A percentile compares a stretch with the other conserved stretches of the same genome.
Evolutionary conservation across 2,797 vertebrate genomes (phyloP).

Genomic region (Notolepis coatsorum): DNA sequence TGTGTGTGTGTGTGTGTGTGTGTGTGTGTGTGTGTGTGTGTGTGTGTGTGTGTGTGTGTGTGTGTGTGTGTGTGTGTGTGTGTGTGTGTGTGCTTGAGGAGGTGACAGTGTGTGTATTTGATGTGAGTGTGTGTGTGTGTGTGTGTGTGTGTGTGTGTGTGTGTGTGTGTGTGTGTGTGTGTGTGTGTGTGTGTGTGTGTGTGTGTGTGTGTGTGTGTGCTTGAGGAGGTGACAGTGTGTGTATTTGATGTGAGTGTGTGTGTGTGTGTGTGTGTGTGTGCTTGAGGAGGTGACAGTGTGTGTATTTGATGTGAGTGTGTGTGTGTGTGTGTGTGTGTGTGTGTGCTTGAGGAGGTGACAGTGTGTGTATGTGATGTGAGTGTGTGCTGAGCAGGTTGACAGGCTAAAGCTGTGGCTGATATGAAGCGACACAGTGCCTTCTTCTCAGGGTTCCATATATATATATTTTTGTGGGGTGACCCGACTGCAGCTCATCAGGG

Average conservation of each 20-base stretch:
- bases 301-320: not conserved
- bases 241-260: constrained; percentile 30
- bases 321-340: not conserved
- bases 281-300: not conserved
- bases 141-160: not conserved
- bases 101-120: not conserved
- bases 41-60: not conserved
- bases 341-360: too few relatives aligned
- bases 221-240: too few relatives aligned
- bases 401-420: constrained; percentile 65
- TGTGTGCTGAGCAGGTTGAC: constrained; percentile 47
- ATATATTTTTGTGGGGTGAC: constrained; percentile 76
- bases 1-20: constrained; percentile 22
- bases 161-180: constrained; percentile 24
- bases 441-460: constrained; percentile 37
- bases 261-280: constrained; percentile 1
- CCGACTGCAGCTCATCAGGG: constrained; percentile 84
- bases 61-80: constrained; percentile 5
- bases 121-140: constrained; percentile 4
- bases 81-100: not conserved
- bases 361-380: constrained; percentile 41
- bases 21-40: constrained; percentile 7
- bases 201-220: constrained; percentile 17
- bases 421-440: constrained; percentile 51
- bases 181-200: constrained; percentile 53